phyloP scores from a whole-genome alignment of 2,113 vertebrate genomes.

The Hemiscyllium ocellatum region DNA sequence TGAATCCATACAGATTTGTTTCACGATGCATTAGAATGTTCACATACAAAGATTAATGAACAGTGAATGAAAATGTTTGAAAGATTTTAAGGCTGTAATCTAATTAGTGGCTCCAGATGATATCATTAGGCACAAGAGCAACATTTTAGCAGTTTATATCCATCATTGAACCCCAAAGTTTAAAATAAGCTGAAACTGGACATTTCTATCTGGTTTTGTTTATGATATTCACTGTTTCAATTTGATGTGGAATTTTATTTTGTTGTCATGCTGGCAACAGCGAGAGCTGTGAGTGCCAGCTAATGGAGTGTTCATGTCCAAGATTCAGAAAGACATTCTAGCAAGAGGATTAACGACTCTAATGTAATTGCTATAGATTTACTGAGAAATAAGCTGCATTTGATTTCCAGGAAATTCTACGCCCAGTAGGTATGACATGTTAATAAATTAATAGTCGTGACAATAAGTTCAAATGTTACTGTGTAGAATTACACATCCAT shows the following conservation, averaged over 20 bases:
- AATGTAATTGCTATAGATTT: slow-evolving; percentile 33
- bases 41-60: not conserved
- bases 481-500: slow-evolving; percentile 8
- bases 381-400: slow-evolving; percentile 17
- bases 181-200: not conserved
- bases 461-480: slow-evolving; percentile 18
- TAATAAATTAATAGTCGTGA: slow-evolving; percentile 13
- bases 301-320: slow-evolving; percentile 10
- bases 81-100: not conserved
- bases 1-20: not conserved
- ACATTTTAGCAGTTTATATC: not conserved
- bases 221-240: slow-evolving; percentile 29
- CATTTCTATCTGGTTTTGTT: slow-evolving; percentile 20
- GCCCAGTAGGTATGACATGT: not conserved
- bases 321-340: slow-evolving; percentile 5
- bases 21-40: not conserved
- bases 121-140: slow-evolving; percentile 28
- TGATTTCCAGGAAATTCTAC: slow-evolving; percentile 27
- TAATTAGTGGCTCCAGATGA: not conserved
- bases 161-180: not conserved
- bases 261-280: slow-evolving; percentile 29
- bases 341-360: slow-evolving; percentile 32
- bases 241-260: slow-evolving; percentile 37
- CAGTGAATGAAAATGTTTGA: not conserved
- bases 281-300: not conserved